Evolutionary conservation across 2,888 invertebrate species (phyloP), one percentile per base, ranked within the genome.

Genomic region (Diloba caeruleocephala): DNA sequence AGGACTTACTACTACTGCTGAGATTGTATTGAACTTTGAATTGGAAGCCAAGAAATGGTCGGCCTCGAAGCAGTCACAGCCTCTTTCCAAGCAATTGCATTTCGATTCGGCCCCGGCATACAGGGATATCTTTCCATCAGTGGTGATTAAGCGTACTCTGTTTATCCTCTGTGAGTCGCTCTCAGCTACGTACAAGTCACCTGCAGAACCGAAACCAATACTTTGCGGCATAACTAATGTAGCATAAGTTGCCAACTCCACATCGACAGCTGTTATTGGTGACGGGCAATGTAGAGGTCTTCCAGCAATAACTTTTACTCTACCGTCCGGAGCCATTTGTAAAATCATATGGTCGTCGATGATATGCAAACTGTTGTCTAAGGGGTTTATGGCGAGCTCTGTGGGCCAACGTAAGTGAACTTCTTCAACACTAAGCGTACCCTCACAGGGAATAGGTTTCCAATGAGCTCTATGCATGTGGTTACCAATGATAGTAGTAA

Each of bases 381-480:
- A 90, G 0, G 99, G 99, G 86, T 98, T 98, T 23, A 99, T 97
- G 0, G 98, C 96, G 10, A 99, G 91, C 82, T 98, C 98, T 0
- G 99, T 99, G 0, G 99, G 99, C 99, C 99, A 99, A 45, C 98
- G 95, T 42, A 99, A 92, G 80, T 98, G 98, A 44, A 98, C 98
- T 89, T 98, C 98, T 83, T 98, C 98, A n/a, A 98, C 95, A 78
- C 97, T 97, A 0, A 98, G 85, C 0, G 98, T 98, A 13, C 98
- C 98, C 85, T 98, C 97, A 78, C 98, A 98, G 0, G 98, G 98
- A 42, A 98, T 96, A 0, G 98, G 98, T 80, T 98, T 98, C 98
- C 98, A 98, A 82, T 98, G 98, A 0, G 97, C 97, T 79, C 98
- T 96, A 81, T 98, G 98, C 97, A 98, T 97, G 80, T 98, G 98